Evolutionary conservation across 1,140 invertebrate genomes (phyloP).

Genomic region (Platyura marginata): DNA sequence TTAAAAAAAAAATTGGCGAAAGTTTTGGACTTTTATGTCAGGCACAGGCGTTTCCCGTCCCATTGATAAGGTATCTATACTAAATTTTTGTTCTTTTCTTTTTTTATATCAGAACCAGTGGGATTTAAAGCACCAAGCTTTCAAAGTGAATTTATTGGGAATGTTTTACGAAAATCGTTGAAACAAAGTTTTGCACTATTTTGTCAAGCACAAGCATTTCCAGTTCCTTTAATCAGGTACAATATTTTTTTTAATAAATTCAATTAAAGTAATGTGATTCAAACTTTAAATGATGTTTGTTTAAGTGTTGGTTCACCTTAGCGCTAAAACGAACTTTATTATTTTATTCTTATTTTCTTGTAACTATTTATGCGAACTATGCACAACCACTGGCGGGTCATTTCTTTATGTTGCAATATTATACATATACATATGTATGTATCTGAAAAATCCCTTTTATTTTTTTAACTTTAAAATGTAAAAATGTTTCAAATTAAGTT

Average conservation of each 20-base stretch:
- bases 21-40: constrained; percentile 46
- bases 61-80: constrained; percentile 31
- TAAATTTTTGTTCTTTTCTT: background rate
- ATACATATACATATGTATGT: no score
- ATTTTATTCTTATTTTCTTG: no score
- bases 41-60: constrained; percentile 51
- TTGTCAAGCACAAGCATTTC: constrained; percentile 55
- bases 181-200: constrained; percentile 39
- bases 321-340: no score
- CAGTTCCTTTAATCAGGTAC: constrained; percentile 37
- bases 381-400: no score
- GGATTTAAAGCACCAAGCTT: constrained; percentile 45
- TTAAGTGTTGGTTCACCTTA: no score
- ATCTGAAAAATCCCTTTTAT: no score
- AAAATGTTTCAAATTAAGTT: no score
- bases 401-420: no score
- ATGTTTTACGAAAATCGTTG: constrained; percentile 29
- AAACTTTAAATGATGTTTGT: no score
- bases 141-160: constrained; percentile 37
- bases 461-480: no score
- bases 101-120: constrained; percentile 36
- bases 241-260: background rate
- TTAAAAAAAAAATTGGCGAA: constrained; percentile 29
- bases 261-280: no score
- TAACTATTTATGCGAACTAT: no score